Evolutionary conservation across 2,797 vertebrate genomes (phyloP), one percentile per base, ranked within the genome.

Genomic region (Momotus momota): DNA sequence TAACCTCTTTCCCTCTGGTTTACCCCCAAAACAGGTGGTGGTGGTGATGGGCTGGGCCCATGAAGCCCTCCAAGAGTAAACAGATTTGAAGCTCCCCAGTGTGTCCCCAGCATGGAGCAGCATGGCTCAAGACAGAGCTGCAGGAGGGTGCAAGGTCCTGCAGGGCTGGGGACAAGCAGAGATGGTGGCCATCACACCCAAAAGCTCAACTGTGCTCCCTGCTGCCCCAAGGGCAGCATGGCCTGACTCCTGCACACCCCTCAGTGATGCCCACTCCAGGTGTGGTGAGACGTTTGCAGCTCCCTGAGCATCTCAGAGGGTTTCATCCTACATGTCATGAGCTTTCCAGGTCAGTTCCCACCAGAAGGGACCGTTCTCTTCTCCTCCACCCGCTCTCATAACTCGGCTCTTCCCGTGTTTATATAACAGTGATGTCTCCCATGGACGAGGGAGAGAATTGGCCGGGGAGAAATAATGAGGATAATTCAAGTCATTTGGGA

Each of bases 401-500:
- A 95, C 92, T 80, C 40, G 2, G 33, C 81, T 90, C 81, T 90
- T 94, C 64, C 93, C 55, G 0, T 95, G 94, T 96, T 96, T 97
- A 97, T 96, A 92, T 97, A 97, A 97, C 94, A 87, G 82, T 8
- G 9, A 92, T 2, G 35, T 95, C 94, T 96, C 93, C 94, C 3
- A 65, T 3, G 2, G 92, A 72, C 78, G 2, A 13, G 65, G 77
- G 81, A 96, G 92, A 93, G 72, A 96, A 95, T 92, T 91, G 93
- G 87, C 92, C 2, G 3, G 85, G 88, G 86, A 92, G 78, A 94
- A 96, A 97, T 97, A 97, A 97, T 95, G 94, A 88, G 92, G 94
- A 93, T 97, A 97, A 97, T 97, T 97, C 79, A 91, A 96, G 95
- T 85, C 88, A 90, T 97, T 97, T 96, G 95, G 92, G 86, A 95